Conservation (phyloP, 2,797 vertebrate genomes). For the Rhinogobio ventralis region DNA sequence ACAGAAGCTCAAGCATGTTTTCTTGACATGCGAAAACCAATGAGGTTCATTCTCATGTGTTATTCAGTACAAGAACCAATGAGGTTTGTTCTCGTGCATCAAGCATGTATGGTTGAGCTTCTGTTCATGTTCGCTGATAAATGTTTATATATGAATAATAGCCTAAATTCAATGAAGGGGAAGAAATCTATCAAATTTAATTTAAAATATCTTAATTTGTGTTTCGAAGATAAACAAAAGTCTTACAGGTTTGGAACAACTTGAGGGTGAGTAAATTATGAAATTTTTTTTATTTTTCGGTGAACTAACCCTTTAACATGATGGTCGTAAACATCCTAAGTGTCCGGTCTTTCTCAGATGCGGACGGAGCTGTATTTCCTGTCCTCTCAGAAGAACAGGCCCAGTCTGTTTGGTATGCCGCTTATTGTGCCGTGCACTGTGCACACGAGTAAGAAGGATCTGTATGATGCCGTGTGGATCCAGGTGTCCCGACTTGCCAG, state of each 20-base stretch:
- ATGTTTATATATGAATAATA: not conserved
- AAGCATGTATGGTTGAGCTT: not conserved
- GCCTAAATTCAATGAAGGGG: not conserved
- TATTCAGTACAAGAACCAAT: not conserved
- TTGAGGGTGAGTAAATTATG: not conserved
- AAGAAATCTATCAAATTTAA: not conserved
- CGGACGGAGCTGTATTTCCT: constrained; percentile 96
- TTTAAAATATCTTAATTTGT: not conserved
- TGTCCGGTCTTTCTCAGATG: constrained; percentile 80
- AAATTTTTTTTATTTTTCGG: not conserved
- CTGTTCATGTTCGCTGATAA: not conserved
- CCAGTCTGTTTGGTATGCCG: constrained; percentile 97
- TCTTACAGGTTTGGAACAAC: not conserved
- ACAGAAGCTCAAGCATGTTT: not conserved
- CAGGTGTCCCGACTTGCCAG: constrained; percentile 98
- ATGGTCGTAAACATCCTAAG: not conserved
- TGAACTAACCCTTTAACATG: not conserved
- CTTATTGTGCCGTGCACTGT: constrained; percentile 97
- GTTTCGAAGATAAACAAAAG: not conserved
- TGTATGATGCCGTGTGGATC: constrained; percentile 97
- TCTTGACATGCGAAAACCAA: not conserved
- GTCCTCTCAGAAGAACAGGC: constrained; percentile 97
- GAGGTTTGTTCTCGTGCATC: not conserved
- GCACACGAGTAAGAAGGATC: constrained; percentile 91
- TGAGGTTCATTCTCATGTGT: not conserved